Percentiles rank a stretch among this genome's conserved stretches.
These are phyloP conservation scores for Emberiza fucata DNA, from an alignment of 2,113 vertebrate species.

Conservation along the genomic window DNA sequence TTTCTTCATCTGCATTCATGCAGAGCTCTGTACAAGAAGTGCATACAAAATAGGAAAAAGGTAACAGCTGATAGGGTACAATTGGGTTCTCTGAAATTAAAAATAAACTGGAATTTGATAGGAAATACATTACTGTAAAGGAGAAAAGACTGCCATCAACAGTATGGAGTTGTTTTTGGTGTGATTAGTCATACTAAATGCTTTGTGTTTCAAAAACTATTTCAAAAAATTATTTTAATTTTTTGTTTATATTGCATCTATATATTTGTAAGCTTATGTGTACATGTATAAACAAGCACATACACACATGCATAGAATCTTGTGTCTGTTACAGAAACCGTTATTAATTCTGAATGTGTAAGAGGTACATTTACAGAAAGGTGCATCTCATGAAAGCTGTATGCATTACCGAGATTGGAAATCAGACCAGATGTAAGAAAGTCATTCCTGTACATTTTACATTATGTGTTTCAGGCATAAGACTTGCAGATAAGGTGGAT, in stretches of 20 bases:
- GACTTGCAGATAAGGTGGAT: not conserved
- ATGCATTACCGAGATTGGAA: not conserved
- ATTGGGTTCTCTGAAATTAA: slow-evolving; percentile 14
- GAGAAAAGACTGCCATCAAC: not conserved
- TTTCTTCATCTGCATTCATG: not conserved
- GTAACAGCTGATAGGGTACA: not conserved
- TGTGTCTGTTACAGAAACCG: not conserved
- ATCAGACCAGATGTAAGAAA: not conserved
- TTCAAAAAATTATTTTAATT: not conserved
- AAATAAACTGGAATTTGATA: slow-evolving; percentile 18
- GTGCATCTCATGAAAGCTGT: not conserved
- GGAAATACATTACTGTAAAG: slow-evolving; percentile 35
- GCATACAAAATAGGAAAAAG: not conserved
- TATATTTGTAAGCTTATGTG: not conserved
- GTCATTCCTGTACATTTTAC: not conserved
- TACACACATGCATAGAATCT: not conserved
- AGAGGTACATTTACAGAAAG: not conserved
- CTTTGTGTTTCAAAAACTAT: slow-evolving; percentile 35
- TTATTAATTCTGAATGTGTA: not conserved
- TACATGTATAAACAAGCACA: not conserved
- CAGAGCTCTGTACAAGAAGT: not conserved
- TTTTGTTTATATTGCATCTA: not conserved
- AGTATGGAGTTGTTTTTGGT: not conserved
- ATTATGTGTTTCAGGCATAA: not conserved
- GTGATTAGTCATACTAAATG: not conserved